phyloP scores from a whole-genome alignment of 2,888 invertebrate genomes.

The Busseola fusca region DNA sequence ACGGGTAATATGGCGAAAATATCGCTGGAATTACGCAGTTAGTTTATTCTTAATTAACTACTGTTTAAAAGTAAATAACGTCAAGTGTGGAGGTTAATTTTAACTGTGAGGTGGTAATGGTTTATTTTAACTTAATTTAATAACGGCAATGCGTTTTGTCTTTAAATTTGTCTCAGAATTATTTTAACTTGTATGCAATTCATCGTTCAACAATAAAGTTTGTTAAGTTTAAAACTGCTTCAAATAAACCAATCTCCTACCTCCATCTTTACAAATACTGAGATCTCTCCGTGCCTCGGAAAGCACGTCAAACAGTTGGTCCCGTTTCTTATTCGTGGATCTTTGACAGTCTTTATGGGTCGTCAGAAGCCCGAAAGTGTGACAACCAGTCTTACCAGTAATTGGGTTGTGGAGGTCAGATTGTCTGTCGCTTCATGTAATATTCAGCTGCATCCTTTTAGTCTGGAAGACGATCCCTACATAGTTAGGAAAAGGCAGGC shows the following conservation, averaged over 20 bases:
- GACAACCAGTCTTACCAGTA: too few relatives aligned
- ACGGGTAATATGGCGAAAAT: conserved; percentile 60
- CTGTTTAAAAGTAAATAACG: conserved; percentile 53
- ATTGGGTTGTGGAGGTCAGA: too few relatives aligned
- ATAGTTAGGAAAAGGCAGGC: too few relatives aligned
- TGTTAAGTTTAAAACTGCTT: background rate
- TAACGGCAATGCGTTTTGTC: conserved; percentile 11
- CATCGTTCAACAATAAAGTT: too few relatives aligned
- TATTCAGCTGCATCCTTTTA: too few relatives aligned
- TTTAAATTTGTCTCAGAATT: conserved; percentile 12
- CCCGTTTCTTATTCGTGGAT: background rate
- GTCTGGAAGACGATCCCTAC: too few relatives aligned
- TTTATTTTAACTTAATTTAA: conserved; percentile 25
- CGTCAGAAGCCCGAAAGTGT: background rate
- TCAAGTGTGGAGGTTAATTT: conserved; percentile 24
- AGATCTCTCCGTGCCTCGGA: background rate
- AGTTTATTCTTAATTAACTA: conserved; percentile 56
- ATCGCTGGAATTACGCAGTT: conserved; percentile 50
- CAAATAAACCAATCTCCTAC: background rate
- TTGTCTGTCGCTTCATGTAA: too few relatives aligned
- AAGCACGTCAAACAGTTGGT: background rate
- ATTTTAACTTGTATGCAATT: too few relatives aligned
- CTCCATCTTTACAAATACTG: background rate
- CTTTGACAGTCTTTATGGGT: background rate
- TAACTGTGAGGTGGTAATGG: conserved; percentile 8